phyloP scores from a whole-genome alignment of 2,888 invertebrate species.

The Chouioia cunea region DNA sequence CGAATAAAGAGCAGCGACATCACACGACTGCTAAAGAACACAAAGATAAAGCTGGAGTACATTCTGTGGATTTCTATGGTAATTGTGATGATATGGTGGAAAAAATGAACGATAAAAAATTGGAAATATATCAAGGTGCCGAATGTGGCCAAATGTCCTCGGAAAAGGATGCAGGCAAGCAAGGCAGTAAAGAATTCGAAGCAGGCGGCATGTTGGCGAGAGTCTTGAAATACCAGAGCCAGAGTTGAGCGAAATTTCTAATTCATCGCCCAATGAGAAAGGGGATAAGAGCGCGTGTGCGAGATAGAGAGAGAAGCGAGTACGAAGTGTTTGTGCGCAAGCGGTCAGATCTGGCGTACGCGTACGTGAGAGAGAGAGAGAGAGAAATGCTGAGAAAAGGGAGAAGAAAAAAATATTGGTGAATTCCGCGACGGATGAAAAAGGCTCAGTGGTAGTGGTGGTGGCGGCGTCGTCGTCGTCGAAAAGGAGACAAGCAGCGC shows the following conservation, averaged over 20 bases:
- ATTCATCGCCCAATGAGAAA: conserved; percentile 12
- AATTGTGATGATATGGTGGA: no score
- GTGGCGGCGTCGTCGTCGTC: conserved; percentile 6
- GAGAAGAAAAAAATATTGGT: not conserved
- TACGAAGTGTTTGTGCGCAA: no score
- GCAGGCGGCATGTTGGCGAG: not conserved
- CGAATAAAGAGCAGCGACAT: no score
- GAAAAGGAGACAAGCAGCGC: conserved; percentile 19
- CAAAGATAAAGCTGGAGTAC: no score
- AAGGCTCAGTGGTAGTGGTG: not conserved
- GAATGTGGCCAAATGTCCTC: no score
- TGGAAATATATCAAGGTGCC: no score
- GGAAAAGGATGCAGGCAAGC: no score
- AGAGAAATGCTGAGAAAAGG: conserved; percentile 1
- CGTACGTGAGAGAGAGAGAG: conserved; percentile 10
- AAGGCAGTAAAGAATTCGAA: no score
- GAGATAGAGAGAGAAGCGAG: not conserved
- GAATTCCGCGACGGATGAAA: conserved; percentile 33
- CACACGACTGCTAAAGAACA: no score
- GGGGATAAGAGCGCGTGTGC: conserved; percentile 8
- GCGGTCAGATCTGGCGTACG: not conserved
- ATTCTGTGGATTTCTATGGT: no score
- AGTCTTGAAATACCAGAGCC: conserved; percentile 17
- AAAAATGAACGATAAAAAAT: no score
- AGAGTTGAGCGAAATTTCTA: conserved; percentile 11